Conservation (phyloP, 2,888 invertebrate genomes). For the Cephus spinipes region DNA sequence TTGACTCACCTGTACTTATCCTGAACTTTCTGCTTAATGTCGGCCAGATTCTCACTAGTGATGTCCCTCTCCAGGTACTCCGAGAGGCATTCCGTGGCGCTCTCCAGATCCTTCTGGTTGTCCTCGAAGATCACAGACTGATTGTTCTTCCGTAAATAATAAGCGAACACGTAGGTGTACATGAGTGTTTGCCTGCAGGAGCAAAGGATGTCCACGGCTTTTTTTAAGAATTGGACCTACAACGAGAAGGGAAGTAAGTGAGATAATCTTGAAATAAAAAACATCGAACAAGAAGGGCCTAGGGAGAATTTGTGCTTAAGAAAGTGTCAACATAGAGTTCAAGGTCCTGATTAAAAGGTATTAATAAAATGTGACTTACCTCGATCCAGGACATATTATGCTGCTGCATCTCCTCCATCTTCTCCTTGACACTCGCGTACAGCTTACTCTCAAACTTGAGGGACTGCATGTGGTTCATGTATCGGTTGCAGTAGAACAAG, state of each 20-base stretch:
- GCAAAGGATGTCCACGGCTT: slow-evolving; percentile 96
- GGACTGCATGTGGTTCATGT: slow-evolving; percentile 99
- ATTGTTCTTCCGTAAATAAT: slow-evolving; percentile 97
- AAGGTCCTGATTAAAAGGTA: neutral
- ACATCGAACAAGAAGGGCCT: too few species aligned
- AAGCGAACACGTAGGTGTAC: slow-evolving; percentile 99
- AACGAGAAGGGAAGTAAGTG: slow-evolving; percentile 25
- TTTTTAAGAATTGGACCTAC: slow-evolving; percentile 96
- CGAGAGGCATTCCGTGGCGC: slow-evolving; percentile 95
- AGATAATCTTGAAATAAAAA: neutral
- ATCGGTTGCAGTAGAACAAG: slow-evolving; percentile 98
- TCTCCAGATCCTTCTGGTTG: slow-evolving; percentile 98
- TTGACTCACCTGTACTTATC: slow-evolving; percentile 89
- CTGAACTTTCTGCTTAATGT: slow-evolving; percentile 98
- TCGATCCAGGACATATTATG: slow-evolving; percentile 99
- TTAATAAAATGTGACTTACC: slow-evolving; percentile 65
- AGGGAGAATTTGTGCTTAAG: neutral
- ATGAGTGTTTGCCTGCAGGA: slow-evolving; percentile 97
- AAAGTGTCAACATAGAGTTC: neutral
- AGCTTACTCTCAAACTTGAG: slow-evolving; percentile 97
- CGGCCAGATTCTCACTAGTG: slow-evolving; percentile 95
- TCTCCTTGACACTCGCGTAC: slow-evolving; percentile 94
- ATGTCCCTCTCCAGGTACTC: slow-evolving; percentile 98
- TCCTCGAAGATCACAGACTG: slow-evolving; percentile 99
- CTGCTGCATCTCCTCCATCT: slow-evolving; percentile 99